Base-by-base conservation (phyloP, 2,797 vertebrate genomes). In the Falco naumanni region DNA sequence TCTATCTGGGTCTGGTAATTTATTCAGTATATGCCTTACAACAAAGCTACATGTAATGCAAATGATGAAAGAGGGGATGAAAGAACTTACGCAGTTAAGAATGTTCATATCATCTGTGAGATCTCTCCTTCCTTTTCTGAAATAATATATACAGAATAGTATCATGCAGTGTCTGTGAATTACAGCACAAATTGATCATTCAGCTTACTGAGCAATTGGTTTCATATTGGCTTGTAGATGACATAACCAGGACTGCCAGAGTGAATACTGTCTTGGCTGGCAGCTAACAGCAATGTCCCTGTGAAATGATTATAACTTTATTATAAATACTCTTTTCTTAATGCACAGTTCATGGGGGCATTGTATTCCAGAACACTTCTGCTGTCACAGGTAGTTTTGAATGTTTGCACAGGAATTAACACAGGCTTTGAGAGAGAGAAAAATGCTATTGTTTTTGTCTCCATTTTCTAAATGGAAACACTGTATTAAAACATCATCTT, bases 301-400 rank as follows among this genome's bases (percentile, higher is more conserved):
- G 22, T 83, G 68, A 92, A 48, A 5, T 64, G 22, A 61, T 80
- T 89, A 56, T 39, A 79, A 68, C 28, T 81, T 89, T 84, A 75
- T 82, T 81, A 34, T 15, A 74, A 70, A 84, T 22, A 51, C 15
- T 54, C 41, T 60, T 89, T 86, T 72, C 70, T 39, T 81, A 85
- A 79, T 50, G 65, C 16, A 43, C n/a, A 64, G 37, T 72, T 92
- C 51, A 53, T 3, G 9, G 17, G 41, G 71, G 28, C 37, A 41
- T 43, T 82, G 37, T 50, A 28, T 78, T 84, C 37, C 45, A 78
- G 41, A 87, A 54, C 57, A 22, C 31, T 90, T 56, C 41, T 86
- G 34, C 34, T 94, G 28, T 90, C 74, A 84, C 43, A 68, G 68
- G 68, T 90, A 76, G n/a, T 84, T 95, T 79, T 79, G 84, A 47